Base-by-base conservation (phyloP, 2,113 vertebrate species). In the Anas platyrhynchos region DNA sequence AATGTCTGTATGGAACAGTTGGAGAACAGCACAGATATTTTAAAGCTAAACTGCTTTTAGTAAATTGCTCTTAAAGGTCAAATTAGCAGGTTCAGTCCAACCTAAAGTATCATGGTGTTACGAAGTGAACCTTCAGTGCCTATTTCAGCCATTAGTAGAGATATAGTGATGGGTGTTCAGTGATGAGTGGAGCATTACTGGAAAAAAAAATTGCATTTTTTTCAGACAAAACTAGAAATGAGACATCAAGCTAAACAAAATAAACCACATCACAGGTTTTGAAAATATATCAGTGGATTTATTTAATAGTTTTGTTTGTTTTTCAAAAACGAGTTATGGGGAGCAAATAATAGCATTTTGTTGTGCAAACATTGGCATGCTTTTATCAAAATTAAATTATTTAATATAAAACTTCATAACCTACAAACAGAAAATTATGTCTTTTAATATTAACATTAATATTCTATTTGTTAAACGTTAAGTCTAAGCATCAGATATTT, bases 231-330 rank as follows among this genome's bases (percentile, higher is more conserved):
- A 59, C 16, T 46, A 17, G 34, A 82, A 72, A 4, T 27, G 27
- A 82, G 27, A 63, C 23, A 15, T 43, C 26, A 31, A 78, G 9
- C 13, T 52, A 63, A 78, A n/a, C 5, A 48, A 65, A 84, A 81
- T 29, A 50, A 23, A 50, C 22, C 48, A 23, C 16, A 76, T 6
- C 7, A 68, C 46, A 44, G 1, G 1, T 46, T 89, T 84, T 25
- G 1, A 38, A 71, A 86, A 85, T 43, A 0, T 1, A 16, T 18
- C 4, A 11, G 1, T 50, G 11, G n/a, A 13, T 55, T 1, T 26
- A 46, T 79, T 82, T 38, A 63, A 21, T 10, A 72, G 13, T 0
- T 61, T 23, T 32, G 9, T 25, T 25, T 18, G 41, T 76, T 88
- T 46, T 86, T 12, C 5, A 25, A 25, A 92, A 83, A n/a, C 4